Conservation (phyloP, 2,797 vertebrate species). For the Loriculus beryllinus region DNA sequence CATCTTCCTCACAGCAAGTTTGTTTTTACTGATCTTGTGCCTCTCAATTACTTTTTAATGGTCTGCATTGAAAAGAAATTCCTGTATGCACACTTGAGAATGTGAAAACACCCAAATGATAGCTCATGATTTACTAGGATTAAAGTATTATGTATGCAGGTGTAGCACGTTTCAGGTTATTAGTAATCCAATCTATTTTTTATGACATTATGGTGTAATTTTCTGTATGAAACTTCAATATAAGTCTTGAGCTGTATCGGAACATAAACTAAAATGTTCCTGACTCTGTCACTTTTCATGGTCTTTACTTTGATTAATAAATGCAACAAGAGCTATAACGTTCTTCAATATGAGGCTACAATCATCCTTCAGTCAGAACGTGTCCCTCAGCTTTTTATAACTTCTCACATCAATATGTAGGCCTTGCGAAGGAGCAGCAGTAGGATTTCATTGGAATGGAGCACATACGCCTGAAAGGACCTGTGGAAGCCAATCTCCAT, state of each 20-base stretch:
- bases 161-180: conserved; percentile 69
- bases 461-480: background rate
- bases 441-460: background rate
- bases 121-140: conserved; percentile 66
- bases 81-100: conserved; percentile 53
- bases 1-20: conserved; percentile 53
- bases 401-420: conserved; percentile 2
- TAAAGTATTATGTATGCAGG: conserved; percentile 69
- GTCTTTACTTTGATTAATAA: conserved; percentile 75
- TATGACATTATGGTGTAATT: conserved; percentile 69
- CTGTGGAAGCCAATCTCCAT: background rate
- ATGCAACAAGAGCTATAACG: conserved; percentile 51
- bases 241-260: conserved; percentile 63
- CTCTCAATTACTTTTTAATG: conserved; percentile 70
- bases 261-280: conserved; percentile 72
- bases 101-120: conserved; percentile 67
- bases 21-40: conserved; percentile 61
- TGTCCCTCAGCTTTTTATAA: conserved; percentile 35
- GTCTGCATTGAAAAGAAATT: conserved; percentile 64
- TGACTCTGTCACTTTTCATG: conserved; percentile 70
- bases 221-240: conserved; percentile 66
- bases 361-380: conserved; percentile 55
- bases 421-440: background rate
- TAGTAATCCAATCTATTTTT: conserved; percentile 75
- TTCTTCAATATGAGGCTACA: conserved; percentile 31